These are phyloP conservation scores for Cranoglanis bouderius DNA, from an alignment of 2,113 vertebrate genomes.

Conservation along the genomic window DNA sequence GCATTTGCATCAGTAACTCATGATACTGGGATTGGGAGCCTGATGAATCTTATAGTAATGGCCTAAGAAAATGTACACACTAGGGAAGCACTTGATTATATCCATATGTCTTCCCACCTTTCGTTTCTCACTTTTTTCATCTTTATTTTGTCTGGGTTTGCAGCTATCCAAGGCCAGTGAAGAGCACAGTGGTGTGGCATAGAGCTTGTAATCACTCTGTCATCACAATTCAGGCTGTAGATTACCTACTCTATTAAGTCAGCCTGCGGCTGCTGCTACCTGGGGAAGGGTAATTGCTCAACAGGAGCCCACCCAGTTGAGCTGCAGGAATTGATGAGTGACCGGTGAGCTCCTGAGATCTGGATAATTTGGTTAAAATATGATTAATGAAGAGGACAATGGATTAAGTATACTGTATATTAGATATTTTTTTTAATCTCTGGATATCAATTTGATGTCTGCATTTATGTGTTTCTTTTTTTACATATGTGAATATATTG, in stretches of 20 bases:
- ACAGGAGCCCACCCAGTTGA: slow-evolving; percentile 15
- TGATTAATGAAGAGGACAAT: not conserved
- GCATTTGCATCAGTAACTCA: not conserved
- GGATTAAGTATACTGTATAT: not conserved
- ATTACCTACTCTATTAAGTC: slow-evolving; percentile 52
- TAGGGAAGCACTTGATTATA: slow-evolving; percentile 2
- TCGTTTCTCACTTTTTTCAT: not conserved
- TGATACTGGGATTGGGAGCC: not conserved
- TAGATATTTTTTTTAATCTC: not conserved
- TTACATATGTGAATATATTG: not conserved
- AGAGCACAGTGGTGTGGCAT: slow-evolving; percentile 12
- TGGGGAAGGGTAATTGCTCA: slow-evolving; percentile 56
- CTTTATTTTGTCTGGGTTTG: not conserved
- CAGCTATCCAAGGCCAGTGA: not conserved
- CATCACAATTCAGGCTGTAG: slow-evolving; percentile 49
- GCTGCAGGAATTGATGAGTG: not conserved
- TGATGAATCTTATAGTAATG: not conserved
- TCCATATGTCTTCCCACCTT: not conserved
- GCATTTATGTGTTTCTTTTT: not conserved
- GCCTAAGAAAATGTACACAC: not conserved
- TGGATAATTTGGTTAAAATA: not conserved
- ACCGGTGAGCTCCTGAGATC: not conserved
- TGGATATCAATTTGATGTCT: not conserved
- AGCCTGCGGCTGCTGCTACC: slow-evolving; percentile 49
- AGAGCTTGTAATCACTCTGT: slow-evolving; percentile 44